phyloP scores from a whole-genome alignment of 2,797 vertebrate genomes.

The Nasua narica region DNA sequence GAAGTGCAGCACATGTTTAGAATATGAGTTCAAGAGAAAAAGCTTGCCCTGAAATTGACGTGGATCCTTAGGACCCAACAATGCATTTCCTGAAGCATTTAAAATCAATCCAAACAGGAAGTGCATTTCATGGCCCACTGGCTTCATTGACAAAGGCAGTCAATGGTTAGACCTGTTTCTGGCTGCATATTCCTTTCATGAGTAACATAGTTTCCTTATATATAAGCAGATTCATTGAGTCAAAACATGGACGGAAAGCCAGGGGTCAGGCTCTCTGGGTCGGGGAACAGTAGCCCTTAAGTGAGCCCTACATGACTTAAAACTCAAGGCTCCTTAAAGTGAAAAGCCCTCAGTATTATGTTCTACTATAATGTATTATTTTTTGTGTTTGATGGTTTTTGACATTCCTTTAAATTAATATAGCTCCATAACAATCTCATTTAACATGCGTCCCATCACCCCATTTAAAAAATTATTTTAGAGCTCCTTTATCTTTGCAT shows the following conservation, averaged over 20 bases:
- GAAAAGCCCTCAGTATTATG: background rate
- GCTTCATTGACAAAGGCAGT: background rate
- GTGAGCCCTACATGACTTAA: background rate
- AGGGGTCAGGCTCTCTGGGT: background rate
- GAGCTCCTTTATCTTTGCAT: background rate
- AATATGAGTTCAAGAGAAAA: background rate
- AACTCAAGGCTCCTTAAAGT: background rate
- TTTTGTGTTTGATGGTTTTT: background rate
- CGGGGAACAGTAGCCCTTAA: background rate
- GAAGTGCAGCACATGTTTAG: background rate
- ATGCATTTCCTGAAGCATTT: background rate
- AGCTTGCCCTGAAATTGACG: accelerated
- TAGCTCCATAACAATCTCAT: background rate
- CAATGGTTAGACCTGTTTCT: background rate
- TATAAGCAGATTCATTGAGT: background rate
- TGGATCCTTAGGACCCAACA: background rate
- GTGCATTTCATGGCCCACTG: background rate
- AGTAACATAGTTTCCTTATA: background rate
- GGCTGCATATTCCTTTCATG: background rate
- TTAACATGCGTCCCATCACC: background rate
- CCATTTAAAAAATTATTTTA: background rate
- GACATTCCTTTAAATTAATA: background rate
- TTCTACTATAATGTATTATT: background rate
- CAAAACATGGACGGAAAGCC: background rate
- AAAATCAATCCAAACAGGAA: background rate